Base-by-base conservation (phyloP, 2,113 vertebrate species). In the Salvelinus sp. region DNA sequence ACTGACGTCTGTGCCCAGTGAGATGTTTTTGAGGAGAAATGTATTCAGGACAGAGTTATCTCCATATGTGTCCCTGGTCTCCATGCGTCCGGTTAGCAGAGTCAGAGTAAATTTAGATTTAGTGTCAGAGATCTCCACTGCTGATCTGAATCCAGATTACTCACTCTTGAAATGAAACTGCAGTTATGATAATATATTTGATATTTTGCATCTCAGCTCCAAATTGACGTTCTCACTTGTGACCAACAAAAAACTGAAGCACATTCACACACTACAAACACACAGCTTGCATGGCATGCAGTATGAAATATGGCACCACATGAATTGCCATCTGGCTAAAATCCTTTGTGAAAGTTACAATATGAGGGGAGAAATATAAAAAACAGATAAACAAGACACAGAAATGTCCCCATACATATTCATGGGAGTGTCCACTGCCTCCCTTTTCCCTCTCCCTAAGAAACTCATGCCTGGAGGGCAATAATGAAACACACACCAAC, bases 141-240 rank as follows among this genome's bases (percentile, higher is more conserved):
- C 76, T 70, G 69, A 87, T 77, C 71, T 60, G 63, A 9, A 77
- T 75, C 84, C 78, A 64, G 73, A 72, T 85, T 67, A 76, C 66
- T 85, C 78, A 83, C 58, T 58, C 58, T 72, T 54, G 62, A 84
- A 77, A 76, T 76, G 79, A 83, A 74, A 75, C 71, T 64, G n/a
- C n/a, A 2, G 69, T 82, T 72, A 12, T 44, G 38, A 44, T 44
- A 44, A 44, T 20, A 57, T 75, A 78, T 85, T 80, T 83, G 73
- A 83, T 48, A 50, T 54, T 54, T 54, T 38, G 72, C 73, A 71
- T 69, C 47, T 65, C 16, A 28, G 22, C 16, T 54, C 73, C 72
- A 73, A 82, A 80, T 79, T 70, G 58, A 74, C n/a, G 22, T 27
- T 13, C 38, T 28, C 66, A 44, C 16, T 13, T 33, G 38, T 22